Percentiles rank a stretch among this genome's conserved stretches.
These are phyloP conservation scores for Apodemus speciosus DNA, from an alignment of 2,113 vertebrate genomes.

Conservation along the genomic window DNA sequence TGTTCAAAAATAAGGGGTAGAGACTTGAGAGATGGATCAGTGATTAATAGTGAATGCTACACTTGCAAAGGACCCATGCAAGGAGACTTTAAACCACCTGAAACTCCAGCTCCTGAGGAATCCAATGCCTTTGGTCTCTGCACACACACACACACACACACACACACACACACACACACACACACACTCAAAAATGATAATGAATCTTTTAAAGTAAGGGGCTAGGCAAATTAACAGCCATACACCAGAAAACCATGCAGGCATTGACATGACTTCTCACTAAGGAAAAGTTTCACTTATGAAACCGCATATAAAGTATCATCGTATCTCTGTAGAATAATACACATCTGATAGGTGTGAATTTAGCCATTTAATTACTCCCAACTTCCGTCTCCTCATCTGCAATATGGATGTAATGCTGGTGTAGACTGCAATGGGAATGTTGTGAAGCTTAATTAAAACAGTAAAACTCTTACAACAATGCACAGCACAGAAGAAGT, in stretches of 20 bases:
- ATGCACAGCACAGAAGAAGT: neutral
- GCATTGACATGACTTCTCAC: neutral
- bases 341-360: neutral
- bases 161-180: neutral
- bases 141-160: neutral
- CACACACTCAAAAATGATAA: neutral
- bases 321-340: slow-evolving; percentile 1
- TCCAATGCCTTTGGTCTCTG: neutral
- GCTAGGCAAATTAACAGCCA: neutral
- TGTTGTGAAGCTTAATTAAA: slow-evolving; percentile 35
- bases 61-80: neutral
- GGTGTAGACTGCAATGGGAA: neutral
- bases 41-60: neutral
- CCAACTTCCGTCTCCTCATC: neutral
- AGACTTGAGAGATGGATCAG: neutral
- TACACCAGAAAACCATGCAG: neutral
- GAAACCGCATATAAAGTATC: slow-evolving; percentile 16
- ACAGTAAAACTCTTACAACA: neutral
- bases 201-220: neutral
- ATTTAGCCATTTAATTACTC: slow-evolving; percentile 16
- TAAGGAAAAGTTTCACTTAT: slow-evolving; percentile 20
- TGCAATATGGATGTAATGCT: neutral
- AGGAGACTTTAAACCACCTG: neutral
- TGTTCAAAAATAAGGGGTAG: neutral
- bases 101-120: neutral